These are phyloP conservation scores for Parapristionchus giblindavisi DNA, from an alignment of 2,888 invertebrate genomes.

Conservation along the genomic window DNA sequence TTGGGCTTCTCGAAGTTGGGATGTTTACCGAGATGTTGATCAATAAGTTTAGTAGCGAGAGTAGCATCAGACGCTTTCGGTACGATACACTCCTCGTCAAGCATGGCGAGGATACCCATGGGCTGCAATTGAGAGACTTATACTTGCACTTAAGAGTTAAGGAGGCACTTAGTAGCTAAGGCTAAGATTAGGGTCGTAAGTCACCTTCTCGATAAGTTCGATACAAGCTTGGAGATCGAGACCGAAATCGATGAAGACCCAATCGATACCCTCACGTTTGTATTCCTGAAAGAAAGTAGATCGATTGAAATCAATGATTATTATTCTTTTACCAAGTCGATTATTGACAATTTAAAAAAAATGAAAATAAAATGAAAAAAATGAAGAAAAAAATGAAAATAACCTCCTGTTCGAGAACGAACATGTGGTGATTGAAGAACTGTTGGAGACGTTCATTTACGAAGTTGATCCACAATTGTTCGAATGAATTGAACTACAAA, in stretches of 20 bases:
- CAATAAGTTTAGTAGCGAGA: slow-evolving; percentile 67
- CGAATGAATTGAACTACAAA: slow-evolving; percentile 91
- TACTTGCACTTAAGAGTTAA: background rate
- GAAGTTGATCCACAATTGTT: slow-evolving; percentile 98
- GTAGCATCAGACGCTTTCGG: slow-evolving; percentile 69
- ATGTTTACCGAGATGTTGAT: slow-evolving; percentile 70
- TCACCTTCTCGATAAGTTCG: slow-evolving; percentile 89
- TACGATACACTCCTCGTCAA: slow-evolving; percentile 70
- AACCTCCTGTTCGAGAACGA: slow-evolving; percentile 91
- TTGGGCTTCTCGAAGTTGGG: slow-evolving; percentile 71
- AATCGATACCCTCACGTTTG: slow-evolving; percentile 83
- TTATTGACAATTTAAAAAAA: background rate
- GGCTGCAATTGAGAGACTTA: slow-evolving; percentile 58
- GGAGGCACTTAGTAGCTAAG: background rate
- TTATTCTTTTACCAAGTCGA: background rate
- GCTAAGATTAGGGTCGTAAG: background rate
- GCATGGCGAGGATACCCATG: slow-evolving; percentile 70
- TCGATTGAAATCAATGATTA: background rate
- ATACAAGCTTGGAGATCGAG: slow-evolving; percentile 96
- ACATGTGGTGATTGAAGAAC: slow-evolving; percentile 99
- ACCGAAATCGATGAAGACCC: slow-evolving; percentile 97
- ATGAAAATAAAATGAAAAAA: background rate
- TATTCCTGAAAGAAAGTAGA: slow-evolving; percentile 56
- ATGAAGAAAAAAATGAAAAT: slow-evolving; percentile 29
- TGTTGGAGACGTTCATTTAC: slow-evolving; percentile 97